phyloP scores from a whole-genome alignment of 37 sponge, comb jelly and placozoan species.

The Aphrocallistes beatrix region DNA sequence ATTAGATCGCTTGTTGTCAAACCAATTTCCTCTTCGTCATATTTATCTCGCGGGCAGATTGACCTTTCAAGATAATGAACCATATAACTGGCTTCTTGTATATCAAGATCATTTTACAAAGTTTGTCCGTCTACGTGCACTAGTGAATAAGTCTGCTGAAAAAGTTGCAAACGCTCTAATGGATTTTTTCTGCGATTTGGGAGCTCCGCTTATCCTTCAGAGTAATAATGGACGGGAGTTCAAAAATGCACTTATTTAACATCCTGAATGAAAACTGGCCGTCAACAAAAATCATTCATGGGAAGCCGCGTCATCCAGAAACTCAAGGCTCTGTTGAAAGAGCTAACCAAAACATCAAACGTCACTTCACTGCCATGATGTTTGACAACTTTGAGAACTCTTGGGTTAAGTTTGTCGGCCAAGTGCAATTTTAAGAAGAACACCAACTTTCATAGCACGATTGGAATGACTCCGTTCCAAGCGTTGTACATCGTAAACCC shows the following conservation, averaged over 20 bases:
- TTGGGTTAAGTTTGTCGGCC: not conserved
- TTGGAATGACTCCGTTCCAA: conserved; percentile 13
- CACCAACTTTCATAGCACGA: not conserved
- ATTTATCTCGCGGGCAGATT: not conserved
- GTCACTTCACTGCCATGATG: conserved; percentile 1
- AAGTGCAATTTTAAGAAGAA: not conserved
- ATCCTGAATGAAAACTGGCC: not conserved
- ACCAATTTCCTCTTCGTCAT: not conserved
- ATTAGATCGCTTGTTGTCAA: not conserved
- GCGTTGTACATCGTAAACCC: not conserved
- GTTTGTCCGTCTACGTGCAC: not conserved
- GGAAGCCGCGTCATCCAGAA: not conserved
- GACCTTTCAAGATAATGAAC: not conserved
- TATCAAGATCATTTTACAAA: conserved; percentile 11
- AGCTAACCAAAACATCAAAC: not conserved
- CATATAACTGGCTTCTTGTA: not conserved
- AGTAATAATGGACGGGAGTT: not conserved
- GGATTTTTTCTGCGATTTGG: not conserved
- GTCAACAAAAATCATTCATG: not conserved
- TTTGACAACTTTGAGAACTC: not conserved
- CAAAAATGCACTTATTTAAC: not conserved
- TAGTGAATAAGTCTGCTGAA: not conserved
- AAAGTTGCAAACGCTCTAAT: not conserved
- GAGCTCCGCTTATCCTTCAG: not conserved
- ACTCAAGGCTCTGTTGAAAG: not conserved